Percentiles rank a stretch among this genome's conserved stretches.
phyloP scores from a whole-genome alignment of 2,888 invertebrate genomes.

The Hartigia nigra region DNA sequence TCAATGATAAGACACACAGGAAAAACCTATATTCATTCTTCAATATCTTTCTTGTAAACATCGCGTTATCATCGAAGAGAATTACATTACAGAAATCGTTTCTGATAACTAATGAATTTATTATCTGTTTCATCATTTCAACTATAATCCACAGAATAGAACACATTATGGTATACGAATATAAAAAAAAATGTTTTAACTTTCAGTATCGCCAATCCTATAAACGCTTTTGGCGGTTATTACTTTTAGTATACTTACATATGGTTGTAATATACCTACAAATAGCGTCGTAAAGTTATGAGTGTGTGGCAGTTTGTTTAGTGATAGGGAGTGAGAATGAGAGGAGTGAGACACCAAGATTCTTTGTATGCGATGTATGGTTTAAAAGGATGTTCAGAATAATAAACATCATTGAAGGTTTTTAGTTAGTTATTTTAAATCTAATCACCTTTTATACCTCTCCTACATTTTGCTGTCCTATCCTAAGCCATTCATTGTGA shows the following conservation, averaged over 20 bases:
- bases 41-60: too few relatives aligned
- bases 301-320: constrained; percentile 1
- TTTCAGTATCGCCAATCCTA: too few relatives aligned
- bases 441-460: constrained; percentile 40
- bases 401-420: constrained; percentile 62
- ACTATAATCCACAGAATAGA: background rate
- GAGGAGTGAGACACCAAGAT: constrained; percentile 40
- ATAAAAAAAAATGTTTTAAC: background rate
- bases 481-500: too few relatives aligned
- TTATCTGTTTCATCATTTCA: background rate
- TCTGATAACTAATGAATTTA: background rate
- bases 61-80: too few relatives aligned
- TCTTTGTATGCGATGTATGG: constrained; percentile 56
- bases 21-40: too few relatives aligned
- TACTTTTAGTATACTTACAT: too few relatives aligned
- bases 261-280: too few relatives aligned
- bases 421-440: constrained; percentile 61
- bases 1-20: too few relatives aligned
- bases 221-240: too few relatives aligned
- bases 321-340: constrained; percentile 41
- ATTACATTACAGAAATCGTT: too few relatives aligned
- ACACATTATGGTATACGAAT: background rate
- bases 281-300: too few relatives aligned
- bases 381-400: constrained; percentile 49
- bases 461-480: too few relatives aligned